Conservation (phyloP, 2,113 vertebrate genomes). For the Amazona vittata region DNA sequence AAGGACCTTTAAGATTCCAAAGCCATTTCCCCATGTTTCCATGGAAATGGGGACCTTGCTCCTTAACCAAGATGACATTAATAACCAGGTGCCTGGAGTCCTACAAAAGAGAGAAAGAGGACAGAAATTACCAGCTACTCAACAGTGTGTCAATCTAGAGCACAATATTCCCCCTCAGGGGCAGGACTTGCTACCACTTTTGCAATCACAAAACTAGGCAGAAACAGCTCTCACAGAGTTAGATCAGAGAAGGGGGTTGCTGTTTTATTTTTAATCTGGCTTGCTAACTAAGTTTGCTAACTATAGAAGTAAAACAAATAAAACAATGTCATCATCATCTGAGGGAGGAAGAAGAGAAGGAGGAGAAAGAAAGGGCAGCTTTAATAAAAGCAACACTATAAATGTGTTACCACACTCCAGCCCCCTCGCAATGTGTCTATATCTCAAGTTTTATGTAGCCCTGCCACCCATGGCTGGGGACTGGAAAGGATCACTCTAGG, state of each 20-base stretch:
- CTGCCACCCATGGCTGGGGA: background rate
- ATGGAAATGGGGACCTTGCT: constrained; percentile 62
- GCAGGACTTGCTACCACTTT: background rate
- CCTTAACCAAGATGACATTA: constrained; percentile 65
- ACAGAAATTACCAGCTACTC: constrained; percentile 55
- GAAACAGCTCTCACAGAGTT: background rate
- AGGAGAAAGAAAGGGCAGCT: constrained; percentile 25
- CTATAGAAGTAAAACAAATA: constrained; percentile 47
- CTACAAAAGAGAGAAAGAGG: constrained; percentile 43
- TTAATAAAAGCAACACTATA: constrained; percentile 27
- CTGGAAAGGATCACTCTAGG: background rate
- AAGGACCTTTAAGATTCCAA: constrained; percentile 27
- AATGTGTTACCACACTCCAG: background rate
- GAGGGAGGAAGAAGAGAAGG: constrained; percentile 39
- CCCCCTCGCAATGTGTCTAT: background rate
- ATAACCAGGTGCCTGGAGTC: constrained; percentile 64
- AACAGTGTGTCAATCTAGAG: background rate
- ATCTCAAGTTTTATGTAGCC: background rate
- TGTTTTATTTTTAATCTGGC: constrained; percentile 55
- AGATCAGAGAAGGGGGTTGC: background rate
- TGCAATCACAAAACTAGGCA: background rate
- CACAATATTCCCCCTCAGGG: background rate
- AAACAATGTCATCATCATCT: constrained; percentile 43
- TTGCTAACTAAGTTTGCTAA: constrained; percentile 41
- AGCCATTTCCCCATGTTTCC: constrained; percentile 67